phyloP scores from a whole-genome alignment of 2,113 vertebrate species.

The Bothrops jararaca region DNA sequence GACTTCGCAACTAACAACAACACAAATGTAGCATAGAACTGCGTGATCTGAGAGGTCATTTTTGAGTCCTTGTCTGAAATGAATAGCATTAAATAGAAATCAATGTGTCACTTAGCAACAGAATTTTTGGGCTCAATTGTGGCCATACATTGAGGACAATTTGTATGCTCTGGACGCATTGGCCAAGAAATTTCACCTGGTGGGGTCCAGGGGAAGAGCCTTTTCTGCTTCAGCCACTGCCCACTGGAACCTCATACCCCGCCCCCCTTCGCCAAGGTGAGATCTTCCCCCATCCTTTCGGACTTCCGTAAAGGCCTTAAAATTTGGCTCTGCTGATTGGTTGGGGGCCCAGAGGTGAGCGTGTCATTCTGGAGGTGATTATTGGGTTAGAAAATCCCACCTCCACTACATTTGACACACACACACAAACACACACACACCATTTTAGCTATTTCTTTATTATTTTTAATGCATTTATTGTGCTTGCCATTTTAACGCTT shows the following conservation, averaged over 20 bases:
- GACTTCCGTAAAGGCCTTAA: background rate
- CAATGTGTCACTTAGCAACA: background rate
- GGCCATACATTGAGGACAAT: background rate
- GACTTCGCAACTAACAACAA: too few relatives aligned
- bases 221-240: background rate
- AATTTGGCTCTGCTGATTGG: background rate
- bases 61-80: too few relatives aligned
- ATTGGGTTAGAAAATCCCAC: background rate
- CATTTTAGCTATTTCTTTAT: background rate
- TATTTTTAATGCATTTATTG: background rate
- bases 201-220: background rate
- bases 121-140: background rate
- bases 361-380: background rate
- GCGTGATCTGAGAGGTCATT: too few relatives aligned
- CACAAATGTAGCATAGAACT: too few relatives aligned
- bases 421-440: background rate
- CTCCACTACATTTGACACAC: background rate
- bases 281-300: background rate
- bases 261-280: background rate
- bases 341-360: background rate
- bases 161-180: background rate
- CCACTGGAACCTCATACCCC: background rate
- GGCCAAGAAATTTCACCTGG: background rate
- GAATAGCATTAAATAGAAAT: too few relatives aligned
- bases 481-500: background rate